Base-by-base conservation (phyloP, 2,888 invertebrate species). In the Sesia bembeciformis region DNA sequence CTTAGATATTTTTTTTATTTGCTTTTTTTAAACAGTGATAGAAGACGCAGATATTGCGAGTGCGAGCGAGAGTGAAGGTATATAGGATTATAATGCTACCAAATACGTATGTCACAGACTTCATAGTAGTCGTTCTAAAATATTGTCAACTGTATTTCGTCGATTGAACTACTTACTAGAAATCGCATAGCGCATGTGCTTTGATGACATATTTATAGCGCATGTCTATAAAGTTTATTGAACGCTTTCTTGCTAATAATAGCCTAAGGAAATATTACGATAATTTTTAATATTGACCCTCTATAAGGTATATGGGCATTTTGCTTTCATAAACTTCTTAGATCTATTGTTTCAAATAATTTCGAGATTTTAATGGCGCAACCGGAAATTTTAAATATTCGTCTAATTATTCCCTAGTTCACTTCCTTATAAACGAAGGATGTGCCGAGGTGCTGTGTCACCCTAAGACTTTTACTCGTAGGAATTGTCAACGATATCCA, bases 211-310 rank as follows among this genome's bases (percentile, higher is more conserved):
- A 23, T 23, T 23, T 23, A 53, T 53, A 56, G 86, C 86, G 86
- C 86, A 83, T 83, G 82, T 83, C 76, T 73, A 65, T 68, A 55
- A 72, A 78, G 70, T 82, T 80, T 87, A 84, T 84, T 84, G 85
- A 87, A 79, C 86, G 84, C 76, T 67, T 74, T 74, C 67, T 72
- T 72, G 61, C 23, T 23, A 23, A 23, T 23, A 23, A 23, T 23
- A 23, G 23, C 23, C 23, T 2, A 23, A 23, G 23, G 23, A 23
- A 23, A 23, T 23, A 23, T 23, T 23, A 23, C 23, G 23, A 23
- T 23, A 23, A 1, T 23, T 23, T 23, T 23, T 2, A 23, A 1
- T 23, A 23, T 23, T 23, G 23, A 23, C 23, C 23, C 23, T 23
- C 23, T 23, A 23, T 1, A 23, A 23, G 23, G 23, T 2, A 23